These are phyloP conservation scores for Mamestra brassicae DNA, from an alignment of 2,888 invertebrate species.

Conservation along the genomic window DNA sequence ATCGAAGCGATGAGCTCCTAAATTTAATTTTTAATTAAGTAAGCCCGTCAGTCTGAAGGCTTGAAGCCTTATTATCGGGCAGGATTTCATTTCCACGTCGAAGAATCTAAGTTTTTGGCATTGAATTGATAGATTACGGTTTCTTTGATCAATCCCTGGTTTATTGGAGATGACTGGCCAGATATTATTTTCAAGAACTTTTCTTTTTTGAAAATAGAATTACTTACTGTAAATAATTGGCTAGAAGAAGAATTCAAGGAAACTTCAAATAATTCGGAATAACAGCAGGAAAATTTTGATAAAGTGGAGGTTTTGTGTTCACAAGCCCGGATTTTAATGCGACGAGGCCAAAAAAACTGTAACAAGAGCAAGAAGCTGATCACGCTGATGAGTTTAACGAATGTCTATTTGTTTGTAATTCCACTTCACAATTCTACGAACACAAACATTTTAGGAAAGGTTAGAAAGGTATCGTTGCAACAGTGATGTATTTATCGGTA, in stretches of 20 bases:
- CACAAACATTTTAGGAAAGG: background rate
- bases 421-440: background rate
- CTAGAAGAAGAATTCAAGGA: no score
- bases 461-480: background rate
- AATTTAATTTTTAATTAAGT: conserved; percentile 66
- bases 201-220: background rate
- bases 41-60: conserved; percentile 37
- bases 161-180: background rate
- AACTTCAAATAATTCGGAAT: no score
- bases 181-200: background rate
- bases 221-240: background rate
- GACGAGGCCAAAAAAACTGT: background rate
- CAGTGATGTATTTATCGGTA: background rate
- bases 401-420: no score
- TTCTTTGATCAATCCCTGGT: conserved; percentile 43
- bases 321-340: background rate
- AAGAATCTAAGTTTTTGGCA: conserved; percentile 43
- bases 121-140: conserved; percentile 48
- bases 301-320: background rate
- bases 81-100: conserved; percentile 51
- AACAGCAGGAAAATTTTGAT: no score
- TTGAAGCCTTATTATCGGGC: conserved; percentile 54
- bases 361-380: no score
- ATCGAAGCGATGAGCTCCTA: conserved; percentile 57
- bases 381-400: no score